A percentile compares a stretch with the other conserved stretches of the same genome.
Evolutionary conservation across 2,113 vertebrate species (phyloP).

Genomic region (Pollimyrus isidori): DNA sequence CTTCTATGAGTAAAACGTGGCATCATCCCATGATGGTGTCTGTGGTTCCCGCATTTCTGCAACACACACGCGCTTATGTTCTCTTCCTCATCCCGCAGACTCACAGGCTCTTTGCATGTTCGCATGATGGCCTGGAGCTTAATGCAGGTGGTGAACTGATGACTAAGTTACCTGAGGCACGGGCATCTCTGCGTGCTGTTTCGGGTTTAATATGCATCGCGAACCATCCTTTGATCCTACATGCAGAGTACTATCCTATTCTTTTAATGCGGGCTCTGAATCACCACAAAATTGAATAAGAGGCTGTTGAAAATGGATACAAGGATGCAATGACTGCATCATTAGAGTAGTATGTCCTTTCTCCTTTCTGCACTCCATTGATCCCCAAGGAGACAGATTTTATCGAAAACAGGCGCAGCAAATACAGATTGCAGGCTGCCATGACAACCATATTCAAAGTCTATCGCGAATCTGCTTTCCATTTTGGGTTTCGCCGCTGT

Average conservation of each 20-base stretch:
- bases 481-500: background rate
- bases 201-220: background rate
- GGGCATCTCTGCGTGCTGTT: background rate
- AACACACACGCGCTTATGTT: background rate
- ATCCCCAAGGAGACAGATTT: background rate
- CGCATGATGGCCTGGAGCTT: background rate
- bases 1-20: background rate
- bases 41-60: background rate
- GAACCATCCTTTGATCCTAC: background rate
- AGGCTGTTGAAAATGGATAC: background rate
- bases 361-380: background rate
- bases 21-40: background rate
- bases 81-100: background rate
- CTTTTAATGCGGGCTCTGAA: background rate
- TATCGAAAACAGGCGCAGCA: conserved; percentile 13
- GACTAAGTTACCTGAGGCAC: background rate
- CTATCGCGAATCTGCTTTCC: conserved; percentile 10
- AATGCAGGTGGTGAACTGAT: background rate
- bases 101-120: background rate
- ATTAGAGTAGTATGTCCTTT: background rate
- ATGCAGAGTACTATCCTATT: background rate
- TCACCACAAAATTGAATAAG: background rate
- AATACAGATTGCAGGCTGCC: conserved; percentile 5
- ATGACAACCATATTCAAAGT: conserved; percentile 18
- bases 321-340: background rate